phyloP scores from a whole-genome alignment of 2,888 invertebrate genomes.

The Bombylius discolor region DNA sequence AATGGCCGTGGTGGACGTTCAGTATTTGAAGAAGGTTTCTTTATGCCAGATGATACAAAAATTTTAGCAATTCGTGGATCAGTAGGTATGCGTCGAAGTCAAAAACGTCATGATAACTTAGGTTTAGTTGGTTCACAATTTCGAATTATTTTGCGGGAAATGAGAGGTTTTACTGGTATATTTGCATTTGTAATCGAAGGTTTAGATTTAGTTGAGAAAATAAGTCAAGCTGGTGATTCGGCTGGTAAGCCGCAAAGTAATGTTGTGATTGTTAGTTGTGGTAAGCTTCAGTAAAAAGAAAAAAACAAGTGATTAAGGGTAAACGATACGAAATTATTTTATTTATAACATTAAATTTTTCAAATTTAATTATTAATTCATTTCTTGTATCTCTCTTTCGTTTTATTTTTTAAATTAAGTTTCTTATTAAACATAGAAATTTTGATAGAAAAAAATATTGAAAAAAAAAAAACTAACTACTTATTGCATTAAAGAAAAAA shows the following conservation, averaged over 20 bases:
- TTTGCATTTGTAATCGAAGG: conserved; percentile 72
- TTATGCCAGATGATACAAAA: conserved; percentile 70
- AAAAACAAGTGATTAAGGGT: too few species aligned
- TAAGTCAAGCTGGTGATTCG: conserved; percentile 62
- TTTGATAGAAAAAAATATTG: too few species aligned
- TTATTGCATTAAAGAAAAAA: too few species aligned
- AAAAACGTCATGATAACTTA: conserved; percentile 63
- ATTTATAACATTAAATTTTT: too few species aligned
- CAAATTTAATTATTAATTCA: too few species aligned
- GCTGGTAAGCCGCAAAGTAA: conserved; percentile 64
- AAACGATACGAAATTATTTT: too few species aligned
- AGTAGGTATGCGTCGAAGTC: conserved; percentile 69
- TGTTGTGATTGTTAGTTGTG: conserved; percentile 61
- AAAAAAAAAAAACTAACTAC: too few species aligned
- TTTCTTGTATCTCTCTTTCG: too few species aligned
- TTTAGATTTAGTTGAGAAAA: conserved; percentile 62
- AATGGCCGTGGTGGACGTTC: conserved; percentile 68
- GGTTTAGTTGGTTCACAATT: conserved; percentile 79
- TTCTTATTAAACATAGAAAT: too few species aligned
- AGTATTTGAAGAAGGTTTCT: conserved; percentile 62
- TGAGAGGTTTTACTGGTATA: conserved; percentile 71
- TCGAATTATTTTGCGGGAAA: conserved; percentile 66
- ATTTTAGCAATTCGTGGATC: conserved; percentile 61
- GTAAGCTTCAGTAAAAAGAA: conserved; percentile 47
- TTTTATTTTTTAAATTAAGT: too few species aligned